These are phyloP conservation scores for Caenorhabditis brenneri DNA, from an alignment of 1,140 invertebrate species.

Conservation along the genomic window DNA sequence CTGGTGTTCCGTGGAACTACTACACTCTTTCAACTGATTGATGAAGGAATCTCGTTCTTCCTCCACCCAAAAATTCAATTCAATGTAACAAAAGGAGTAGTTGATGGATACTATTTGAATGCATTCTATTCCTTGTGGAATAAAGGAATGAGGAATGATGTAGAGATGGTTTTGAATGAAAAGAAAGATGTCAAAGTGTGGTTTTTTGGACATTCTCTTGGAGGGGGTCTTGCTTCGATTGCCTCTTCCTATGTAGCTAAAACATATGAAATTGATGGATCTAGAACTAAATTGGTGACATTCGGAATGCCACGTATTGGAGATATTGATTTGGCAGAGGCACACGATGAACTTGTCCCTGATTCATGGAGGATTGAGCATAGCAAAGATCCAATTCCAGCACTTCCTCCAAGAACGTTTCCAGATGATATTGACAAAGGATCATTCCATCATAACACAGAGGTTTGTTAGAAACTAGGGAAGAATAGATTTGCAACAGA, in stretches of 20 bases:
- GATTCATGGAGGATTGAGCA: slow-evolving; percentile 45
- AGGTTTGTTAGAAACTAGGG: neutral
- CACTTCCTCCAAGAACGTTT: slow-evolving; percentile 41
- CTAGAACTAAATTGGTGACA: slow-evolving; percentile 42
- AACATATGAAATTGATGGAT: neutral
- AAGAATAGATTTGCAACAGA: neutral
- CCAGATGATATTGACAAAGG: slow-evolving; percentile 14
- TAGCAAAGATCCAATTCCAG: slow-evolving; percentile 46
- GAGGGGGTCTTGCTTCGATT: slow-evolving; percentile 46
- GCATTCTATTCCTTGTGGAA: slow-evolving; percentile 48
- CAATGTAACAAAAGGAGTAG: slow-evolving; percentile 41
- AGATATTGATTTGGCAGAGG: slow-evolving; percentile 43
- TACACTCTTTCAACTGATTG: slow-evolving; percentile 33
- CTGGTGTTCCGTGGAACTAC: slow-evolving; percentile 47
- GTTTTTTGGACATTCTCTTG: slow-evolving; percentile 50
- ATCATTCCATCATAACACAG: slow-evolving; percentile 46
- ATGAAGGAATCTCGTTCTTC: slow-evolving; percentile 48
- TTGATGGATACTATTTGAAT: slow-evolving; percentile 47
- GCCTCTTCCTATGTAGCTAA: slow-evolving; percentile 45
- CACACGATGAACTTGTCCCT: slow-evolving; percentile 44
- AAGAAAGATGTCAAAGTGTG: neutral
- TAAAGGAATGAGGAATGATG: slow-evolving; percentile 20
- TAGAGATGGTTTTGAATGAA: neutral
- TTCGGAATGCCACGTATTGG: slow-evolving; percentile 50
- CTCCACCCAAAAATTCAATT: slow-evolving; percentile 27